Base-by-base conservation (phyloP, 2,113 vertebrate species). In the Scomber colias region DNA sequence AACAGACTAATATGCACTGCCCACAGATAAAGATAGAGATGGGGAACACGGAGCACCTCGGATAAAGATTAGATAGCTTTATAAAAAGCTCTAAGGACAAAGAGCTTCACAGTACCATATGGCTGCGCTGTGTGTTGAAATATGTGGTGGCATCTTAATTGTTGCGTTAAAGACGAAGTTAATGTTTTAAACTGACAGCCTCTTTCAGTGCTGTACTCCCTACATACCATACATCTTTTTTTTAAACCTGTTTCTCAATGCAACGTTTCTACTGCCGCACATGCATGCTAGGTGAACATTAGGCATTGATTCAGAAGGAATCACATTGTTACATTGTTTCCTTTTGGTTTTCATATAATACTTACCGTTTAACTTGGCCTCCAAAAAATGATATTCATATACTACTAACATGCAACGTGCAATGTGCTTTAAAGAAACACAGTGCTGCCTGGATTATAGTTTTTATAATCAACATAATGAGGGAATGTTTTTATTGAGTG, bases 11-110 rank as follows among this genome's bases (percentile, higher is more conserved):
- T 84, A 79, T 64, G 71, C 62, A 31, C 71, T 75, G 70, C 55
- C 44, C 65, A 72, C 71, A 72, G 75, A 79, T 79, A 77, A 87
- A 87, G 89, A 88, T 62, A 64, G 82, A 85, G 80, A 81, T 65
- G 65, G 69, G 76, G 71, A 84, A 69, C 76, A 55, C 54, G 59
- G 76, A 75, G 75, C 71, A 79, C 50, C 56, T 44, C 24, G 68
- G 79, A 57, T 79, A 66, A 79, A 79, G 21, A 77, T 64, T 75
- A n/a, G 48, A 44, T 45, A 67, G 67, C 62, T 48, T 76, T 27
- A 40, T 66, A 21, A 24, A 72, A 56, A 54, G 57, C 16, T 71
- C 21, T 0, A 16, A 49, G 16, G 19, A 48, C 56, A 66, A 61
- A 70, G 21, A 65, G 30, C 12, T 16, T 54, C n/a, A 4, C 6